A percentile compares a stretch with the other conserved stretches of the same genome.
phyloP scores from a whole-genome alignment of 2,797 vertebrate species.

The Onychomys leucogaster region DNA sequence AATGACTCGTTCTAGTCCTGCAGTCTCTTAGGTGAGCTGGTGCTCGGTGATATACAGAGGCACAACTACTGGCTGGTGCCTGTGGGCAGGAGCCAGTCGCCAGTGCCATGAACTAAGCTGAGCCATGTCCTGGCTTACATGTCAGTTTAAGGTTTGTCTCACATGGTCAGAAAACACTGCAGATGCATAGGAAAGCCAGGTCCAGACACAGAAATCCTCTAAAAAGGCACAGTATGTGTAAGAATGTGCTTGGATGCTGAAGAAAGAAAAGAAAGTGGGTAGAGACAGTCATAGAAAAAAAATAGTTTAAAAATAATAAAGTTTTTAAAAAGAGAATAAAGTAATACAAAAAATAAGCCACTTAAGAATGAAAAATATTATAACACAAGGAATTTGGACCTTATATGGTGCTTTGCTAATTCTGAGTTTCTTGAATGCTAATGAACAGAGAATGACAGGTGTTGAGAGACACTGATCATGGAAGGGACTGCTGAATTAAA shows the following conservation, averaged over 20 bases:
- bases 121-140: background rate
- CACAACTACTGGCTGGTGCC: background rate
- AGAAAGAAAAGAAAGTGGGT: background rate
- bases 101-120: background rate
- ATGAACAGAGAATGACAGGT: background rate
- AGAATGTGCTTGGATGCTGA: background rate
- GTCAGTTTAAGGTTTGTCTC: background rate
- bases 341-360: background rate
- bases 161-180: background rate
- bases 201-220: background rate
- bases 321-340: background rate
- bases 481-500: background rate
- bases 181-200: background rate
- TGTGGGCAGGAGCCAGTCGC: too few species aligned
- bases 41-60: background rate
- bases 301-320: background rate
- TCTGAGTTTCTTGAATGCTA: background rate
- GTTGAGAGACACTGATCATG: background rate
- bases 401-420: background rate
- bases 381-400: background rate
- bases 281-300: background rate
- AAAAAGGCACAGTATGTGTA: background rate
- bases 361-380: background rate
- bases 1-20: background rate
- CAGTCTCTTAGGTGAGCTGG: background rate